Base-by-base conservation (phyloP, 2,888 invertebrate genomes). In the Cephus pulcher region DNA sequence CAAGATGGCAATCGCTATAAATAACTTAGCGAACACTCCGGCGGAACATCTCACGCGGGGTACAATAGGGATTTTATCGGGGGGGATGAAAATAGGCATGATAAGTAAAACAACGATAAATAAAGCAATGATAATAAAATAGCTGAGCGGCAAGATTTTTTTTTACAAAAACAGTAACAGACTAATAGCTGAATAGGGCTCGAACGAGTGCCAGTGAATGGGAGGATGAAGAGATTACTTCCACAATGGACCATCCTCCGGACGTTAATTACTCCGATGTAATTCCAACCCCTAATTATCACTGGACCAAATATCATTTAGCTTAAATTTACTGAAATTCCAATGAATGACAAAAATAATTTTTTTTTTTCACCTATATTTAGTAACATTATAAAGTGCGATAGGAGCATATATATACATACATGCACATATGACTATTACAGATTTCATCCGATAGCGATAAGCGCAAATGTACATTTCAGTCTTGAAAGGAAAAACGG, bases 51-150 rank as follows among this genome's bases (percentile, higher is more conserved):
- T 56, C 23, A 78, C 83, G 79, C 73, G 70, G 23, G 75, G 77
- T 82, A 85, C 86, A 87, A 86, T 86, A 85, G 83, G 79, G 81
- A 81, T 84, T 86, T 87, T 85, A 86, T 87, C 84, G 83, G 83
- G 75, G 82, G 82, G 81, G 56, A 56, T 23, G 82, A 87, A 86
- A 86, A 83, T 33, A 82, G 78, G 79, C 79, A 80, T 82, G 83
- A 86, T 89, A 85, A 89, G 87, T 89, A 88, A 88, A 35, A 82
- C 3, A 12, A 4, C 12, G 83, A 86, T 89, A 85, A 89, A 87
- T 89, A 88, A 88, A 82, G 74, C 75, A 79, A 80, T 82, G 81
- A 84, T 85, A 84, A 84, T 84, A 84, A 84, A 84, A 84, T 82
- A 35, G 68, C 56, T 34, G 76, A 75, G 74, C 12, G 69, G 76